Conservation (phyloP, 1,140 invertebrate species). For the Delia radicum region DNA sequence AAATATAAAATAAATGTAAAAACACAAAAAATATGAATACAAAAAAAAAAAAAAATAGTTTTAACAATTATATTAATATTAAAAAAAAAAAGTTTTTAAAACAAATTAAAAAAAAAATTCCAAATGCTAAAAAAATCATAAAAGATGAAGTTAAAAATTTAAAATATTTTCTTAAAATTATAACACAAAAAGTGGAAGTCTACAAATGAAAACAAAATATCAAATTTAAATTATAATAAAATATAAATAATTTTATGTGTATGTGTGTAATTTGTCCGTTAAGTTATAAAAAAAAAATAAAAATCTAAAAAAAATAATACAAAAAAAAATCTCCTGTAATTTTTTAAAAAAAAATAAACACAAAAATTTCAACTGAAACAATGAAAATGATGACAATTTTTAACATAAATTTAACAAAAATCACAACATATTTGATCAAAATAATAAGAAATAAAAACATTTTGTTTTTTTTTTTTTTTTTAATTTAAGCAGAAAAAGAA, state of each 20-base stretch:
- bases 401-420: slow-evolving; percentile 1
- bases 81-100: slow-evolving; percentile 12
- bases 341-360: not conserved
- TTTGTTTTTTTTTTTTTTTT: not conserved
- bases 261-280: slow-evolving; percentile 20
- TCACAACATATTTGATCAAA: slow-evolving; percentile 20
- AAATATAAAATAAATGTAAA: not conserved
- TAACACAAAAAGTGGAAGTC: not conserved
- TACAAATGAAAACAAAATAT: slow-evolving; percentile 15
- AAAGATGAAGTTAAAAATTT: not conserved
- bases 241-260: slow-evolving; percentile 7
- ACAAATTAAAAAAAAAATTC: not conserved
- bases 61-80: slow-evolving; percentile 8
- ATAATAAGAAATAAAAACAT: not conserved
- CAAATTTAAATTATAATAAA: slow-evolving; percentile 5
- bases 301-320: not conserved
- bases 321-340: slow-evolving; percentile 7
- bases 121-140: too few species aligned
- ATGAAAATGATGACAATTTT: slow-evolving; percentile 24
- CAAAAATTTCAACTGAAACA: slow-evolving; percentile 9
- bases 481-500: not conserved
- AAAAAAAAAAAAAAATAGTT: slow-evolving; percentile 1
- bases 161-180: not conserved
- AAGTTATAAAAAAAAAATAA: not conserved
- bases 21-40: not conserved